Base-by-base conservation (phyloP, 2,113 vertebrate genomes). In the Typhlomys cinereus region DNA sequence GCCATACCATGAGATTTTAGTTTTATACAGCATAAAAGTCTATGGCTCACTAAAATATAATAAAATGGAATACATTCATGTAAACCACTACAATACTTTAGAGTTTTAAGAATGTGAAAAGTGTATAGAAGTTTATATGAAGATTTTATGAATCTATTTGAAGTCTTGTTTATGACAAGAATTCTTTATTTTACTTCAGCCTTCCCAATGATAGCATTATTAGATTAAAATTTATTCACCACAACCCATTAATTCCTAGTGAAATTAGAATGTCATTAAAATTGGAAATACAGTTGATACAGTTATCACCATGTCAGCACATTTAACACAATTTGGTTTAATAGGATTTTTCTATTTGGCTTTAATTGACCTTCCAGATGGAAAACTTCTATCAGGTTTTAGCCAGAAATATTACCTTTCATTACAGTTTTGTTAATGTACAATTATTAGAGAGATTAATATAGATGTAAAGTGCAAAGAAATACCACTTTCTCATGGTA, bases 261-360 rank as follows among this genome's bases (percentile, higher is more conserved):
- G 94, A 97, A 96, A 97, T 97, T 97, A 95, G 92, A 97, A 88
- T 81, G 96, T 89, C 69, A 46, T 96, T 97, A 85, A 96, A 94
- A 96, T 90, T 91, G 87, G 89, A 95, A 62, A 90, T 79, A 91
- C 61, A 96, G 78, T 96, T 96, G 85, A 90, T 94, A 86, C n/a
- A 94, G 85, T 92, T 93, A 95, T 85, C 78, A 71, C 85, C 36
- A 73, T 74, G 25, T 91, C 91, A 96, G 93, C 89, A 92, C 48
- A 95, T 94, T 96, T 97, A 76, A 74, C 73, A 82, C 75, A 92
- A 71, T 81, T 90, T 90, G 82, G 27, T 90, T 92, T 91, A 94
- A 91, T 85, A 48, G 18, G 18, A 5, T 83, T 82, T n/a, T 74
- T 15, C 46, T 90, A 59, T 17, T 92, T 94, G 50, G 48, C 31